Percentiles rank a stretch among this genome's conserved stretches.
These are phyloP conservation scores for Eurytoma californica DNA, from an alignment of 2,888 invertebrate species.

Conservation along the genomic window DNA sequence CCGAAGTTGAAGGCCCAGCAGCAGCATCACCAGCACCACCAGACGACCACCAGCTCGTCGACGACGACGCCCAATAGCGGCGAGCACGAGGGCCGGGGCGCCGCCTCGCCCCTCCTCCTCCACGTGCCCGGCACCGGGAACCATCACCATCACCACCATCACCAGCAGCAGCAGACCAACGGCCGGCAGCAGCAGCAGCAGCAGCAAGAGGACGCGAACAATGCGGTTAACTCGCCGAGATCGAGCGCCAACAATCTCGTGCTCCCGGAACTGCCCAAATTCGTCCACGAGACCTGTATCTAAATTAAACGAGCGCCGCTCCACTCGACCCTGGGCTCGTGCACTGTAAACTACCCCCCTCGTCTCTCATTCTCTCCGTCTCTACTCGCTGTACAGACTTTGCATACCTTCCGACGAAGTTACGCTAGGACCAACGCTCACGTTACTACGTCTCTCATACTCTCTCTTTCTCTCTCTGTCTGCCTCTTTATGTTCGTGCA, in stretches of 20 bases:
- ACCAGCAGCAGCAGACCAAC: constrained; percentile 62
- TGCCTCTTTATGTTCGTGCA: background rate
- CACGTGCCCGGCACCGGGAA: constrained; percentile 70
- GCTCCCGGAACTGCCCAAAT: constrained; percentile 79
- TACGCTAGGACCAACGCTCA: too few species aligned
- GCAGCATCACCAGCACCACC: constrained; percentile 48
- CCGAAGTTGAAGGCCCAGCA: constrained; percentile 75
- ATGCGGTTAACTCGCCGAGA: constrained; percentile 66
- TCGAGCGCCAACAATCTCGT: constrained; percentile 73
- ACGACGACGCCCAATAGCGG: constrained; percentile 78
- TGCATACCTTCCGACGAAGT: background rate
- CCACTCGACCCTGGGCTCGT: constrained; percentile 2
- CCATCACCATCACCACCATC: constrained; percentile 63
- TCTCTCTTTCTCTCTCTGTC: background rate
- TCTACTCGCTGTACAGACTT: constrained; percentile 4
- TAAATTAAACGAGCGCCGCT: constrained; percentile 70
- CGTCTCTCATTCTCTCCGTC: constrained; percentile 24
- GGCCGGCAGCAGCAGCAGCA: constrained; percentile 66
- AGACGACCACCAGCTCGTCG: constrained; percentile 68
- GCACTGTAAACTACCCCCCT: constrained; percentile 6
- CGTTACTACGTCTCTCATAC: background rate
- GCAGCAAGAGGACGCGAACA: constrained; percentile 65
- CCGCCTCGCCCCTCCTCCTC: constrained; percentile 71
- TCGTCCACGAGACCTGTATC: constrained; percentile 85
- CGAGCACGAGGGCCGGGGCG: constrained; percentile 62